Conservation (phyloP, 2,888 invertebrate genomes). For the Aspidiotus rigidus region DNA sequence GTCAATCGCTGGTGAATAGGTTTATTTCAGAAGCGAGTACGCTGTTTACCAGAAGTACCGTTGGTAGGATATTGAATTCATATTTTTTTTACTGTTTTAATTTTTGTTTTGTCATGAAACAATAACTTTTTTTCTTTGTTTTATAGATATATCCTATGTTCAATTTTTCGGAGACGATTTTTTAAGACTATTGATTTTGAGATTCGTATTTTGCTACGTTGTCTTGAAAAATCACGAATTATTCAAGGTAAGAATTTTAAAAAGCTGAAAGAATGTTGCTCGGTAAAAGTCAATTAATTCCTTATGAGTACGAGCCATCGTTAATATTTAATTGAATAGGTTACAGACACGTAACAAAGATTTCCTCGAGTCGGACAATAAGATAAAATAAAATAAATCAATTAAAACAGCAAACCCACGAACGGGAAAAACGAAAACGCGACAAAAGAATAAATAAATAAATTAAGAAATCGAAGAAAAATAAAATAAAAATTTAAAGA, state of each 20-base stretch:
- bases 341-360: too few species aligned
- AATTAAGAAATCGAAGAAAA: too few species aligned
- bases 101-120: constrained; percentile 17
- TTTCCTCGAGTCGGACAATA: too few species aligned
- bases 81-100: neutral
- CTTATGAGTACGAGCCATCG: too few species aligned
- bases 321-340: too few species aligned
- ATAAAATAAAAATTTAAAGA: too few species aligned
- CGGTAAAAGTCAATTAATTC: too few species aligned
- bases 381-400: too few species aligned
- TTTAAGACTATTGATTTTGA: constrained; percentile 72
- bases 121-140: constrained; percentile 27
- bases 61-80: constrained; percentile 53
- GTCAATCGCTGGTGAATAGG: constrained; percentile 75
- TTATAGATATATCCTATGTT: constrained; percentile 57
- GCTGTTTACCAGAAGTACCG: constrained; percentile 68
- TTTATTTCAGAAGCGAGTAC: constrained; percentile 82
- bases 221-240: constrained; percentile 79
- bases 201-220: constrained; percentile 89
- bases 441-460: too few species aligned
- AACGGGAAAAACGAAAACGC: too few species aligned
- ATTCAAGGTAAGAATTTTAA: constrained; percentile 46
- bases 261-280: neutral
- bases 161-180: constrained; percentile 94
- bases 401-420: too few species aligned